These are phyloP conservation scores for Dinomys branickii DNA, from an alignment of 2,113 vertebrate genomes.

Conservation along the genomic window DNA sequence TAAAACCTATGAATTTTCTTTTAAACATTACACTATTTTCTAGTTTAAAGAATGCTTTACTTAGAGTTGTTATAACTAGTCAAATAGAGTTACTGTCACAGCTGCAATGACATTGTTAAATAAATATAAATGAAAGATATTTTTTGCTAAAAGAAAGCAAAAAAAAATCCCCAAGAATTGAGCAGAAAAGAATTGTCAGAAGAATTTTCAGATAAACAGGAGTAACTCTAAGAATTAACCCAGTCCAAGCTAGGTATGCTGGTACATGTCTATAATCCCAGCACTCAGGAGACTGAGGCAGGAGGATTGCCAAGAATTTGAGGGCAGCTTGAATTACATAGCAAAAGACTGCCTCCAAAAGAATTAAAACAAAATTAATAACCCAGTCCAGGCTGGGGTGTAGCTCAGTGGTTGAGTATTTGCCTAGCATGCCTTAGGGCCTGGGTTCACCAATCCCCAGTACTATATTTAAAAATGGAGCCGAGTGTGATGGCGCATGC, in stretches of 20 bases:
- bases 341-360: neutral
- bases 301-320: too few relatives aligned
- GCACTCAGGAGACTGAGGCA: neutral
- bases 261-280: neutral
- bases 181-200: neutral
- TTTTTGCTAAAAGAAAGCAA: neutral
- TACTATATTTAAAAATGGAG: neutral
- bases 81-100: neutral
- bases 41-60: neutral
- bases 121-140: neutral
- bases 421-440: neutral
- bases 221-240: neutral
- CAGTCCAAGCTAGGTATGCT: neutral
- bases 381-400: neutral
- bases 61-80: neutral
- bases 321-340: neutral
- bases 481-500: too few relatives aligned
- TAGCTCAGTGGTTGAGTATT: neutral
- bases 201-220: neutral
- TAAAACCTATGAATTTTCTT: neutral
- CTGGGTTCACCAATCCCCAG: neutral
- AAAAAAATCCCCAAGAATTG: constrained; percentile 3
- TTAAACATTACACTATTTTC: neutral
- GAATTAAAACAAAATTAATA: neutral
- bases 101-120: neutral